phyloP scores from a whole-genome alignment of 2,888 invertebrate species.

The Parelbella ahira region DNA sequence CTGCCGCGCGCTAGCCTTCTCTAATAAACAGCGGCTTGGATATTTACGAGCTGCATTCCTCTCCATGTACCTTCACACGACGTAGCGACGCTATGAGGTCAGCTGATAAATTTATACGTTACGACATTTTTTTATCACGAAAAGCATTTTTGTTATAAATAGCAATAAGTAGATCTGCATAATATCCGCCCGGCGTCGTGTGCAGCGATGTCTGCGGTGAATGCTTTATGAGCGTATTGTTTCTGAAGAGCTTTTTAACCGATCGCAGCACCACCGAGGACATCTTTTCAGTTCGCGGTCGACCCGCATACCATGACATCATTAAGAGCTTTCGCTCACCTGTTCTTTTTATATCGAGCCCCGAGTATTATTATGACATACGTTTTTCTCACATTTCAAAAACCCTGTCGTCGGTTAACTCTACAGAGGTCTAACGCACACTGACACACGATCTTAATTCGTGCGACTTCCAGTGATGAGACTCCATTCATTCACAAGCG shows the following conservation, averaged over 20 bases:
- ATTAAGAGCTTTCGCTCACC: constrained; percentile 47
- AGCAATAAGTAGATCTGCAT: constrained; percentile 16
- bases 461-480: constrained; percentile 71
- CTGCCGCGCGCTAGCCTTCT: constrained; percentile 44
- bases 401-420: constrained; percentile 35
- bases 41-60: constrained; percentile 56
- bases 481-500: constrained; percentile 77
- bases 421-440: constrained; percentile 46
- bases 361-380: constrained; percentile 27
- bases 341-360: constrained; percentile 41
- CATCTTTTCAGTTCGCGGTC: constrained; percentile 65
- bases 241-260: constrained; percentile 52
- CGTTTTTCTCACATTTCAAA: constrained; percentile 30
- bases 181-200: constrained; percentile 40
- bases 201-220: constrained; percentile 60
- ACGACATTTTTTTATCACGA: constrained; percentile 14
- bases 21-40: constrained; percentile 56
- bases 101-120: constrained; percentile 19
- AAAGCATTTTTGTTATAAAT: constrained; percentile 14
- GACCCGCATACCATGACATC: constrained; percentile 65
- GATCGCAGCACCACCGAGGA: constrained; percentile 46
- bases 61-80: constrained; percentile 28
- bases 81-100: constrained; percentile 15
- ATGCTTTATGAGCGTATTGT: constrained; percentile 74
- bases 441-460: constrained; percentile 55